These are phyloP conservation scores for Charina bottae DNA, from an alignment of 2,113 vertebrate genomes.

Conservation along the genomic window DNA sequence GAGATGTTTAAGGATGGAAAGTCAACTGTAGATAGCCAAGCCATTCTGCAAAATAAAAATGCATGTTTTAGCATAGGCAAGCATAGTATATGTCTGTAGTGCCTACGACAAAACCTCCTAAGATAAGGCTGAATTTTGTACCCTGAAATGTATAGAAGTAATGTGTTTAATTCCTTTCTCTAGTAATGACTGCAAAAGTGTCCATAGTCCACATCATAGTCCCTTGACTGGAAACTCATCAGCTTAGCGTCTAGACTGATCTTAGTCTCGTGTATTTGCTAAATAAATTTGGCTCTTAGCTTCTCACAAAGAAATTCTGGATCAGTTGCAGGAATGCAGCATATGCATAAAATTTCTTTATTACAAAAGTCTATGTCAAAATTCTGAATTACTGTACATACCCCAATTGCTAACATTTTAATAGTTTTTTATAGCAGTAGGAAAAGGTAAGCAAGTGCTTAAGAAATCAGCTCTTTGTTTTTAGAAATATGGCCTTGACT, in stretches of 20 bases:
- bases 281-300: not conserved
- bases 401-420: not conserved
- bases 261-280: not conserved
- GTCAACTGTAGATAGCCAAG: slow-evolving; percentile 43
- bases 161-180: no score
- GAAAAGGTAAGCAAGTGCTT: not conserved
- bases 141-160: no score
- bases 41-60: slow-evolving; percentile 28
- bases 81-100: not conserved
- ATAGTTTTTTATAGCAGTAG: not conserved
- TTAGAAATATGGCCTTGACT: not conserved
- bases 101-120: no score
- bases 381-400: no score
- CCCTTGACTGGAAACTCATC: no score
- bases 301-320: not conserved
- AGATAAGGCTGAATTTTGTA: no score
- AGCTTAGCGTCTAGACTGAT: not conserved
- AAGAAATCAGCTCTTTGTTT: not conserved
- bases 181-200: not conserved
- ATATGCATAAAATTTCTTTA: not conserved
- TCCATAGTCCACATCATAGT: not conserved
- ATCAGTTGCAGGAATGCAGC: not conserved
- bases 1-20: slow-evolving; percentile 35
- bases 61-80: slow-evolving; percentile 9
- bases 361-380: no score